Evolutionary conservation across 2,797 vertebrate species (phyloP), one percentile per base, ranked within the genome.

Genomic region (Phrynocephalus vlangalii): DNA sequence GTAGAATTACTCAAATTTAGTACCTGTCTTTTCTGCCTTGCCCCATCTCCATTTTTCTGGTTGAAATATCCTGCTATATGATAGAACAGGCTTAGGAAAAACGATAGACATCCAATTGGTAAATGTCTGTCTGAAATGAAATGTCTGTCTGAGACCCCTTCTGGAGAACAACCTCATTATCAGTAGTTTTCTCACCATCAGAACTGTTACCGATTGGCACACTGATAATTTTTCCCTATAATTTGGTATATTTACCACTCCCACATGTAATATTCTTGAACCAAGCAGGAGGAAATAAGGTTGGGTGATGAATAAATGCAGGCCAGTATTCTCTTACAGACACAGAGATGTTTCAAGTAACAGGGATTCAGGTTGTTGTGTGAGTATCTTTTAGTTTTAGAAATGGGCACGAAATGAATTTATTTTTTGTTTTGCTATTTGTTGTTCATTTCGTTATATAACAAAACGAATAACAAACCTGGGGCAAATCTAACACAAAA

Each of bases 111-210:
- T 68, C 20, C 87, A 56, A 56, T 50, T 87, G 89, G 83, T 72
- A 84, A 91, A 92, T 73, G 38, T 63, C 70, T 84, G 78, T 70
- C 4, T 83, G 76, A 94, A 90, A 89, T 56, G 11, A 8, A 56
- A 13, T 50, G 73, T 75, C 92, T 72, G 84, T 83, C 67, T 90
- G 89, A 83, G 83, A 89, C 63, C 78, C 86, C 15, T 24, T 72
- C 33, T 71, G 30, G 85, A 88, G 72, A 82, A 78, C 83, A 83
- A 9, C 73, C 2, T 89, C 78, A 52, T 56, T 89, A 87, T 38
- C 56, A 56, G 22, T 28, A 30, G 22, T 71, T 88, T 84, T 30
- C 5, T 87, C 82, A 13, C n/a, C 56, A 48, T 73, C 80, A 78
- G 30, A n/a, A 48, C 3, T 70, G 48, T 38, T 78, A 70, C 80